Base-by-base conservation (phyloP, 2,888 invertebrate species). In the Rotaria magnacalcarata region DNA sequence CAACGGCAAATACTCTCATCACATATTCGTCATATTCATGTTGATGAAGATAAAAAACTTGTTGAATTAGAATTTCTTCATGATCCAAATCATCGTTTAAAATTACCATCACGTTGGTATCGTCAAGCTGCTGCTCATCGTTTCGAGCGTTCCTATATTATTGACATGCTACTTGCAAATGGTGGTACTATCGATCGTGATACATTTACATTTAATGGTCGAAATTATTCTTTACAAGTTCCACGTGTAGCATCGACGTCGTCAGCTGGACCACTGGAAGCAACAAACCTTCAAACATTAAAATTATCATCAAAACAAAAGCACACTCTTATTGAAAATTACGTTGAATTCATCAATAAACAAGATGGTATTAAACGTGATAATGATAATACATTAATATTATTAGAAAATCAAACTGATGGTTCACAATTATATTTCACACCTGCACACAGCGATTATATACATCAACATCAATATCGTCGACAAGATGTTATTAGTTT, bases 161-260 rank as follows among this genome's bases (percentile, higher is more conserved):
- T 80, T 47, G 80, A 80, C 47, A 80, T 80, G 80, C n/a, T 80
- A 47, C 80, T 80, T 47, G 47, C 47, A 14, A 80, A 80, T 80
- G 80, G 80, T n/a, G 80, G 80, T 47, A 43, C n/a, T 47, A 47
- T 47, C 47, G 47, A 80, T 24, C 43, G 34, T 24, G 47, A 80
- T 47, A 80, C 80, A 80, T 80, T 80, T 47, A 16, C 47, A 47
- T 80, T 80, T 19, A 47, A 80, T 80, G 47, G n/a, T 47, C 47
- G 16, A 1, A 80, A 4, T 24, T 80, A 47, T 80, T 80, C 80
- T n/a, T 47, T 80, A 80, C 80, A 80, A 80, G 47, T 80, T n/a
- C 80, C 80, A 80, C 21, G 80, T 14, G 3, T 47, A 19, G 0
- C 47, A 80, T n/a, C 80, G n/a, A n/a, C 43, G 8, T 14, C 43